Evolutionary conservation across 2,797 vertebrate species (phyloP), one percentile per base, ranked within the genome.

Genomic region (Lacerta bilineata): DNA sequence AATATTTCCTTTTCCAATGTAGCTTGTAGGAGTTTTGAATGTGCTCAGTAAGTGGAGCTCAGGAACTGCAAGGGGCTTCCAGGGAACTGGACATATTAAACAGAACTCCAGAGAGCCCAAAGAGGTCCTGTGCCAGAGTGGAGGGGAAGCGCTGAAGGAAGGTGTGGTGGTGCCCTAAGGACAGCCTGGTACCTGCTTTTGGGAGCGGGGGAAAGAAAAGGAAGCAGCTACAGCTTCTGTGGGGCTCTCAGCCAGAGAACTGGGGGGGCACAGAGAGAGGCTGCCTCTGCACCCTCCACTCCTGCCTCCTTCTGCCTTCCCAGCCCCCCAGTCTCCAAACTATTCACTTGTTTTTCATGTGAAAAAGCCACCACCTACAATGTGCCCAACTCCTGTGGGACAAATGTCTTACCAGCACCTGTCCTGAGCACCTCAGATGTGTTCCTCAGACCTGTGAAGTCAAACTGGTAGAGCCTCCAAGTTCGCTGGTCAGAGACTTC

Each of bases 401-500:
- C 29, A 81, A 66, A 80, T 18, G 78, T 71, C 96, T 93, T 90
- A 97, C 96, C 97, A 93, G 93, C 92, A 1, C 93, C 92, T 1
- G 96, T 97, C 84, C 94, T 94, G 76, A 97, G 91, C 17, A 94
- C 94, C 87, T 97, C 95, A 0, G 96, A 96, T 9, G 94, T 96
- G 91, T 97, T 97, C 85, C 95, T 95, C 85, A 97, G 90, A 72
- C 96, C 96, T 0, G 90, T 96, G 92, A 97, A 96, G 81, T 97
- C 94, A 85, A 97, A 97, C 89, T 97, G 96, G 66, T 97, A 97
- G 23, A 97, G 96, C 84, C 96, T 96, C 97, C 97, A 97, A 69
- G 96, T 95, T 86, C 96, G 96, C 87, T 95, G 95, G 91, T 96
- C 94, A 0, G 95, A 95, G 17, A 97, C 96, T 87, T 97, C 95